phyloP scores from a whole-genome alignment of 2,888 invertebrate species.

The Bugulina stolonifera region DNA sequence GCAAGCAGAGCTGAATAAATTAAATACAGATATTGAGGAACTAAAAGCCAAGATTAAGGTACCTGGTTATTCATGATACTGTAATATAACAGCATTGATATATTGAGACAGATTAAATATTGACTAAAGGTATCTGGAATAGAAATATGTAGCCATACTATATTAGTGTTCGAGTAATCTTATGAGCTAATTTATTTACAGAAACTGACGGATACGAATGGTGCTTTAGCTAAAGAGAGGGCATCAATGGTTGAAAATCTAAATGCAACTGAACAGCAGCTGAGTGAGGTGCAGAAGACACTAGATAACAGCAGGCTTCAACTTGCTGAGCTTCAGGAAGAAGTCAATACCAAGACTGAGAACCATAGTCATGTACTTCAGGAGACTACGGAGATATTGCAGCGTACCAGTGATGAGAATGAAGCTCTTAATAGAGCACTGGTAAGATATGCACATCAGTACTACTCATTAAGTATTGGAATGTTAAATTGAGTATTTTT shows the following conservation, averaged over 20 bases:
- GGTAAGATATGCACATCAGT: too few relatives aligned
- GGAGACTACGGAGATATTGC: conserved; percentile 11
- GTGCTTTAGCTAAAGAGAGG: background rate
- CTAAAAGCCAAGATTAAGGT: background rate
- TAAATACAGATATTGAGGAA: background rate
- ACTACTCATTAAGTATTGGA: too few relatives aligned
- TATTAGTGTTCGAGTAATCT: too few relatives aligned
- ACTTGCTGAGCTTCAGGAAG: background rate
- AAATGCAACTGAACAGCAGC: background rate
- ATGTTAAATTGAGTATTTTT: too few relatives aligned
- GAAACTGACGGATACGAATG: background rate
- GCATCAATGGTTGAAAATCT: background rate
- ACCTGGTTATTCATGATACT: too few relatives aligned
- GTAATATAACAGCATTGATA: too few relatives aligned
- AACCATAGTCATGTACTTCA: conserved; percentile 17
- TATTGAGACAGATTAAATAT: too few relatives aligned
- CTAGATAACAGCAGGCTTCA: background rate
- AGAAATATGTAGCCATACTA: too few relatives aligned
- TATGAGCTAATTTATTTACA: too few relatives aligned
- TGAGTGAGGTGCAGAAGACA: background rate
- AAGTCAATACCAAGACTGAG: background rate
- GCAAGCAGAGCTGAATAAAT: background rate
- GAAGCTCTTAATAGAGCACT: conserved; percentile 15
- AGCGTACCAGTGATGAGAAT: conserved; percentile 23
- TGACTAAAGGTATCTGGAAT: too few relatives aligned